Conservation (phyloP, 1,140 invertebrate species). For the Dreissena rostriformis region DNA sequence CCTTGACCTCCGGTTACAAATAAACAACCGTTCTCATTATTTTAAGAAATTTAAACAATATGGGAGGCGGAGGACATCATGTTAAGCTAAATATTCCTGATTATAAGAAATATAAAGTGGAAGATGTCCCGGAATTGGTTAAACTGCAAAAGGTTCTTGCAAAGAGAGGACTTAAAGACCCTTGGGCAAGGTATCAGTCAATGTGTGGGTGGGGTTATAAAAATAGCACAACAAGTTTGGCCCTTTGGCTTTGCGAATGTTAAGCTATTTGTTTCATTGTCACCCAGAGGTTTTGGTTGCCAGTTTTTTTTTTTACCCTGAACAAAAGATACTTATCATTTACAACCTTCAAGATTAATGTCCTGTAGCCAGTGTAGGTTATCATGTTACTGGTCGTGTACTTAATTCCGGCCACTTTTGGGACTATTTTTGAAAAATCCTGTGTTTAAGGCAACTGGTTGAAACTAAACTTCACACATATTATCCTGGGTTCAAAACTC, state of each 20-base stretch:
- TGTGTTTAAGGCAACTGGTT: no score
- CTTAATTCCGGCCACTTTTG: no score
- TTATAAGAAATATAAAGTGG: slow-evolving; percentile 34
- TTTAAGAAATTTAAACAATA: slow-evolving; percentile 3
- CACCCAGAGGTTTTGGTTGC: not conserved
- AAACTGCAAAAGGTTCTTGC: slow-evolving; percentile 15
- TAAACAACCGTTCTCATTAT: not conserved
- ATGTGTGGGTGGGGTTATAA: slow-evolving; percentile 35
- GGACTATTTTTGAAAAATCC: no score
- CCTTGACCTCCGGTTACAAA: not conserved
- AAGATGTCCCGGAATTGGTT: slow-evolving; percentile 25
- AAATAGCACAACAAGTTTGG: not conserved
- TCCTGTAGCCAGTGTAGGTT: not conserved
- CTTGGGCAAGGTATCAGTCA: slow-evolving; percentile 38
- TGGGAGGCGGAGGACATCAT: slow-evolving; percentile 16
- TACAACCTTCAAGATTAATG: not conserved
- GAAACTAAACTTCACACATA: no score
- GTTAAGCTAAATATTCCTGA: slow-evolving; percentile 22
- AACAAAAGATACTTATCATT: not conserved
- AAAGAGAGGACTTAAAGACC: slow-evolving; percentile 42
- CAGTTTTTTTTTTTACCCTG: not conserved
- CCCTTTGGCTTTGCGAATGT: not conserved
- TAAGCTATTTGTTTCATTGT: not conserved
- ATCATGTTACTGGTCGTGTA: no score
- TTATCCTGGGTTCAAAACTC: no score